Base-by-base conservation (phyloP, 2,113 vertebrate genomes). In the Hystrix cristata region DNA sequence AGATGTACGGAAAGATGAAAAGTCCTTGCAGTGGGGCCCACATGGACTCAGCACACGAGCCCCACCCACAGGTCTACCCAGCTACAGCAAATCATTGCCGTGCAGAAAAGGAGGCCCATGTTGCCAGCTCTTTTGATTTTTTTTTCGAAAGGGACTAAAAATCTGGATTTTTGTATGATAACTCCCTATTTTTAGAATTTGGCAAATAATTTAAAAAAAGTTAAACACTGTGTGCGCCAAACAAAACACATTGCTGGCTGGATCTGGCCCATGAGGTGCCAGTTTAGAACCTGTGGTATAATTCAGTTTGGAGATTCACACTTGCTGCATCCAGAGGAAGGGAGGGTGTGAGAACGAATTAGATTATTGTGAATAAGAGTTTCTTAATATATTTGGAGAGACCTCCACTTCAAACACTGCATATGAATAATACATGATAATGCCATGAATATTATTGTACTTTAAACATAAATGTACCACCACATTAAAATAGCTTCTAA, bases 341-440 rank as follows among this genome's bases (percentile, higher is more conserved):
- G 86, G 62, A 90, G 34, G 76, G 27, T 60, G 23, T 96, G 79
- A 29, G 85, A 87, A 96, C 76, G 95, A 94, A 97, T 95, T 89
- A 92, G 90, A 95, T 95, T 94, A 88, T 96, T 96, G 78, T 95
- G 91, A 96, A 92, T 94, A 88, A 74, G 85, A 93, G 86, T 96
- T 96, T 90, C 85, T 97, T 97, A 97, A 97, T 96, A 96, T 97
- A 96, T 94, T 97, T 97, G 92, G 85, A 95, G 91, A 97, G 62
- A 80, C 46, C 91, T 97, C 81, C 55, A 94, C 85, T 96, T 97
- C 92, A 96, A 97, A 97, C 87, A 93, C 38, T 93, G 97, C 67
- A 46, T 91, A 96, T 97, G 94, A 97, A 97, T 98, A 97, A 97
- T 95, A 88, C 93, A 97, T 95, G 87, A 90, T 94, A 95, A 95